phyloP scores from a whole-genome alignment of 2,888 invertebrate species.

The Hypomecis atomaria region DNA sequence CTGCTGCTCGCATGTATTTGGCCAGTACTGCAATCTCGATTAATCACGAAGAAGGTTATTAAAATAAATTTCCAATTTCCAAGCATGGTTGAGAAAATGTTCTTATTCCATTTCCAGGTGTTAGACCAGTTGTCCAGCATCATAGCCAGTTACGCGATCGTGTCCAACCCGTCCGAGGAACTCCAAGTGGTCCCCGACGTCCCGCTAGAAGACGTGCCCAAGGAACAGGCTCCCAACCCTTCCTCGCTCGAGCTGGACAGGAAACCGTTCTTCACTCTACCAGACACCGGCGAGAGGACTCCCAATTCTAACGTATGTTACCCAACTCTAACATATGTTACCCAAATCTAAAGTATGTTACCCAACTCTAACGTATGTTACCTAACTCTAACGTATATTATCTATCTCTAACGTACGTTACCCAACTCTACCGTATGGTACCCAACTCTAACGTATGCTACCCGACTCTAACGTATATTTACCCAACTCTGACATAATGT shows the following conservation, averaged over 20 bases:
- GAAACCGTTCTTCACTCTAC: slow-evolving; percentile 59
- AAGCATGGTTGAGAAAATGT: too few relatives aligned
- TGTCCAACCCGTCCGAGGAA: slow-evolving; percentile 77
- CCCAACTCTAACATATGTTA: not conserved
- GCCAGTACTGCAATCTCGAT: too few relatives aligned
- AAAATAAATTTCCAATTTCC: too few relatives aligned
- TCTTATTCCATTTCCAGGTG: too few relatives aligned
- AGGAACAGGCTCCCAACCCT: slow-evolving; percentile 53
- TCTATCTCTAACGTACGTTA: too few relatives aligned
- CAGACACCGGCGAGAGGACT: slow-evolving; percentile 60
- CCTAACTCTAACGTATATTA: too few relatives aligned
- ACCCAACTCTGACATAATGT: too few relatives aligned
- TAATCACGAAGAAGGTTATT: too few relatives aligned
- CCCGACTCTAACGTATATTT: too few relatives aligned
- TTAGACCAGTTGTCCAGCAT: slow-evolving; percentile 85
- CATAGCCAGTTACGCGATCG: slow-evolving; percentile 80
- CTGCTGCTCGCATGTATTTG: too few relatives aligned
- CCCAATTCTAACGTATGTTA: slow-evolving; percentile 64
- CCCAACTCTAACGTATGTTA: too few relatives aligned
- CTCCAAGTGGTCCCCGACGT: slow-evolving; percentile 85
- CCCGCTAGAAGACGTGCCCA: slow-evolving; percentile 64
- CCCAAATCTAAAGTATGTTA: too few relatives aligned
- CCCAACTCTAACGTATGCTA: not conserved
- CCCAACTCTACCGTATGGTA: slow-evolving; percentile 63
- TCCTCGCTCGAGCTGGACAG: slow-evolving; percentile 58